phyloP scores from a whole-genome alignment of 2,113 vertebrate genomes.

The Cynoglossus semilaevis region DNA sequence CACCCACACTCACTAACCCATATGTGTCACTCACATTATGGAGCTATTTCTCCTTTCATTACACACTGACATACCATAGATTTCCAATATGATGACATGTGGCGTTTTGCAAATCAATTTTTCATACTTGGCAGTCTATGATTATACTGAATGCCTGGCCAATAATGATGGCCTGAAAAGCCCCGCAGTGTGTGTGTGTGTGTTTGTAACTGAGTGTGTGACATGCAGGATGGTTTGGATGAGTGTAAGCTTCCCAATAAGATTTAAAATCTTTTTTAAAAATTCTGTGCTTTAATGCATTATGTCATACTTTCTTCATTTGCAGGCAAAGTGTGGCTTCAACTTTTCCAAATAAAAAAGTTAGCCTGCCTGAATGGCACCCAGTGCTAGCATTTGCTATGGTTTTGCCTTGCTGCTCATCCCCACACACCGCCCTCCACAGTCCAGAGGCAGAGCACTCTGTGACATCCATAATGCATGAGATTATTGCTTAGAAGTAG shows the following conservation, averaged over 20 bases:
- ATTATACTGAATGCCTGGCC: conserved; percentile 9
- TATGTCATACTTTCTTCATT: too few species aligned
- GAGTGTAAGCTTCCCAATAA: too few species aligned
- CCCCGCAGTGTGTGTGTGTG: neutral
- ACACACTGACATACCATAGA: conserved; percentile 12
- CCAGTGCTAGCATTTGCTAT: neutral
- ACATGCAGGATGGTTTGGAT: conserved; percentile 7
- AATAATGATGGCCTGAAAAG: conserved; percentile 3
- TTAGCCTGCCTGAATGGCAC: too few species aligned
- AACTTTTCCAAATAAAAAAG: too few species aligned
- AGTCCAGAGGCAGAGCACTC: conserved; percentile 30
- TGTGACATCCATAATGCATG: conserved; percentile 51
- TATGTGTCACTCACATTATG: conserved; percentile 13
- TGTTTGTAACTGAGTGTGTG: conserved; percentile 1
- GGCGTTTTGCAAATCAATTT: conserved; percentile 40
- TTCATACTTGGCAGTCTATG: conserved; percentile 33
- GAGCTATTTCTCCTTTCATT: conserved; percentile 25
- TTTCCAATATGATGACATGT: conserved; percentile 38
- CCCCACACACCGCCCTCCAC: neutral
- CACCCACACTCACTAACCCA: neutral
- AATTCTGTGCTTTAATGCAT: too few species aligned
- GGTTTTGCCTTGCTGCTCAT: conserved; percentile 18
- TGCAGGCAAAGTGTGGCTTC: too few species aligned
- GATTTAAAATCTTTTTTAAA: too few species aligned
- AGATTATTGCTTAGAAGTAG: conserved; percentile 17